These are phyloP conservation scores for Fundulus diaphanus DNA, from an alignment of 2,797 vertebrate species.

Conservation along the genomic window DNA sequence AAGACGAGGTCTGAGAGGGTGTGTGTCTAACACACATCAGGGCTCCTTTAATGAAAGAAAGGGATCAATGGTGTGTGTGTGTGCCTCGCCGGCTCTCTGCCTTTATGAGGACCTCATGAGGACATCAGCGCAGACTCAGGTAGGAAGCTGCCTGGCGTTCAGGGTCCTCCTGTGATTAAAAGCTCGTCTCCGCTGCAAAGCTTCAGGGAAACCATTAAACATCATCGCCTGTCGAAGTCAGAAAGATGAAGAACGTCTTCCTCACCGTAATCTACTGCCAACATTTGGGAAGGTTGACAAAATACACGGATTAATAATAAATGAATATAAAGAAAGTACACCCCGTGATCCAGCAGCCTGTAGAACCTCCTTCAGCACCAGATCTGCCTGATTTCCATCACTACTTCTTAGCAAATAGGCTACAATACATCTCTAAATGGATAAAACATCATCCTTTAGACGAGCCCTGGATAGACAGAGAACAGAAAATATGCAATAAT, in stretches of 20 bases:
- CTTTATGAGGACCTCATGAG: conserved; percentile 9
- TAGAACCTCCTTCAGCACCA: too few relatives aligned
- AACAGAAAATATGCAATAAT: too few relatives aligned
- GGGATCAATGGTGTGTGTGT: conserved; percentile 10
- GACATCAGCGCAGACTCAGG: background rate
- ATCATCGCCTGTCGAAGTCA: background rate
- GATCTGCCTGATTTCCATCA: too few relatives aligned
- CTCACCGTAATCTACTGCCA: background rate
- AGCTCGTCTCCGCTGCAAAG: background rate
- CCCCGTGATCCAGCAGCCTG: too few relatives aligned
- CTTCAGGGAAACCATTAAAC: background rate
- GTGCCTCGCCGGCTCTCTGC: background rate
- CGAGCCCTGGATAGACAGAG: too few relatives aligned
- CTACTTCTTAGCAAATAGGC: too few relatives aligned
- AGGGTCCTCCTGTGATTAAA: background rate
- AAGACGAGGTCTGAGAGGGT: conserved; percentile 26
- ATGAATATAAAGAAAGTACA: too few relatives aligned
- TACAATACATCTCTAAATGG: too few relatives aligned
- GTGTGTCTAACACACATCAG: background rate
- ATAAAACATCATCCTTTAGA: too few relatives aligned
- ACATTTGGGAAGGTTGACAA: background rate
- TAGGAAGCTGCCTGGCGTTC: background rate
- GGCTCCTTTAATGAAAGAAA: background rate
- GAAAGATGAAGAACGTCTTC: background rate
- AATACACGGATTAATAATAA: too few relatives aligned